phyloP scores from a whole-genome alignment of 2,888 invertebrate species.

The Chloromyia formosa region DNA sequence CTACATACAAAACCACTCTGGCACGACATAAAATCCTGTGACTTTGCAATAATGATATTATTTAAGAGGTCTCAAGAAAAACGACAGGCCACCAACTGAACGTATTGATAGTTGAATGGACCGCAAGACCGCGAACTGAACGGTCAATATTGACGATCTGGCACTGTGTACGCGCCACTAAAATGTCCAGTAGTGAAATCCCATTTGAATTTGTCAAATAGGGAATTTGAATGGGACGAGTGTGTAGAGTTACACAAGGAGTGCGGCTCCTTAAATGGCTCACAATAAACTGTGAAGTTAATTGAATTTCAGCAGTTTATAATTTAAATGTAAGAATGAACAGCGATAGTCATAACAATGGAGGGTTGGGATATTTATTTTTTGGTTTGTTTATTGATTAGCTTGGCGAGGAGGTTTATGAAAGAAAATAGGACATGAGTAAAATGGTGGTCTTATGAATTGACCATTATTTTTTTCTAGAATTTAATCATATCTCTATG shows the following conservation, averaged over 20 bases:
- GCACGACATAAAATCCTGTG: background rate
- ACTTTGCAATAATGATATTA: background rate
- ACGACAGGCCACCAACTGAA: background rate
- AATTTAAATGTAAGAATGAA: background rate
- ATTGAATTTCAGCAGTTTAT: constrained; percentile 11
- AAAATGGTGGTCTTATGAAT: too few relatives aligned
- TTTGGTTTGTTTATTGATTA: too few relatives aligned
- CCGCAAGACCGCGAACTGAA: background rate
- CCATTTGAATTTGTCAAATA: constrained; percentile 15
- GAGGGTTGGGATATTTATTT: too few relatives aligned
- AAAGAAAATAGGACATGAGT: too few relatives aligned
- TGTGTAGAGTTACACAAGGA: background rate
- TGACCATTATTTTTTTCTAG: too few relatives aligned
- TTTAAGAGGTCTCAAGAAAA: background rate
- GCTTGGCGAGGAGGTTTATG: too few relatives aligned
- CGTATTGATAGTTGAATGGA: background rate
- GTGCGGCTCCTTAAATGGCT: constrained; percentile 7
- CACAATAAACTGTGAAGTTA: background rate
- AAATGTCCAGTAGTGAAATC: background rate
- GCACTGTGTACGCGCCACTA: background rate
- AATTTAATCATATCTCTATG: too few relatives aligned
- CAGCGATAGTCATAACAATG: too few relatives aligned
- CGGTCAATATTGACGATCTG: background rate
- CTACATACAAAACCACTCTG: background rate
- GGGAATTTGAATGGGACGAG: background rate